Evolutionary conservation across 2,888 invertebrate genomes (phyloP), one percentile per base, ranked within the genome.

Genomic region (Anticlea derivata): DNA sequence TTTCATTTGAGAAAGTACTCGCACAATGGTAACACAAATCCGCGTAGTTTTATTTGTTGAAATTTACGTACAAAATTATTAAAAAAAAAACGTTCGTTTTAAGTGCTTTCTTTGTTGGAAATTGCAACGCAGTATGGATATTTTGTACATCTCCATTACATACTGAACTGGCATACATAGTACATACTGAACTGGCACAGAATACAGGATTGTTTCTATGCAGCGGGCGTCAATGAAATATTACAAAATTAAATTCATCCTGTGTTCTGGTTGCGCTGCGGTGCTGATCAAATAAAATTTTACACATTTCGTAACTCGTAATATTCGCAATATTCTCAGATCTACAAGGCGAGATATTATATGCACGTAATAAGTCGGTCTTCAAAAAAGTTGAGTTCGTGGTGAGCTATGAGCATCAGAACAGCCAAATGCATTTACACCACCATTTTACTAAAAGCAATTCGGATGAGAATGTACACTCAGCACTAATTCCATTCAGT

Each of bases 1-100:
- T 44, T 45, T 45, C 35, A 45, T 45, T 45, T 29, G 12, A 12
- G 29, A 29, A 20, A 45, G 45, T 45, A 45, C 41, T 7, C 35
- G 12, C 12, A 38, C 38, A 27, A 34, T 7, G 10, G 27, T 11
- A 7, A 44, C 24, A 34, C 10, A 30, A 23, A 10, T 7, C 24
- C 33, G 20, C 31, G 20, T 17, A 26, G 31, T 39, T 47, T 33
- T 24, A 17, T 38, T 47, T 47, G 30, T 30, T 33, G 17, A 5
- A 46, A 30, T n/a, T n/a, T n/a, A 38, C 29, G 37, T 31, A 10
- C 12, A 7, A 10, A 12, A 37, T 37, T 37, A 11, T 10, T 37
- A 30, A 26, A 38, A 7, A 22, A 29, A 35, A 47, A 47, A 17
- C 26, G 13, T 10, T 26, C 30, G 7, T 10, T 11, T 29, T 2